Percentiles rank a stretch among this genome's conserved stretches.
Conservation (phyloP, 2,888 invertebrate genomes). For the Andricus curvator region DNA sequence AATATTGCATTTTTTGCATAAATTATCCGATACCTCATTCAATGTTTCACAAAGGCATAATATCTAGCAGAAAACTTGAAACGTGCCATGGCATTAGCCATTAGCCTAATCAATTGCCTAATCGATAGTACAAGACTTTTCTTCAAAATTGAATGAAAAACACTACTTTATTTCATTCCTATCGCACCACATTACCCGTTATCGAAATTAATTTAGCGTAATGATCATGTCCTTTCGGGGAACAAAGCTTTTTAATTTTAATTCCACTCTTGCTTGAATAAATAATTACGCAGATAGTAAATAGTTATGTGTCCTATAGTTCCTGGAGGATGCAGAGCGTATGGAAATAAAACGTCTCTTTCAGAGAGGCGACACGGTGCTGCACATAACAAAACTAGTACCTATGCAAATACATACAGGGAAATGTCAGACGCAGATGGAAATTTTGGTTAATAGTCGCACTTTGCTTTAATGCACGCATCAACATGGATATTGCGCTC, state of each 20-base stretch:
- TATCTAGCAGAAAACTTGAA: not conserved
- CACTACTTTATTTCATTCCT: not conserved
- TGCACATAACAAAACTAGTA: constrained; percentile 52
- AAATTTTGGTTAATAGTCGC: constrained; percentile 56
- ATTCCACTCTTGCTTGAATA: not conserved
- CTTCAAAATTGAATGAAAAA: not conserved
- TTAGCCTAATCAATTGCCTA: not conserved
- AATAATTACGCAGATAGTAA: not conserved
- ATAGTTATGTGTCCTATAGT: not conserved
- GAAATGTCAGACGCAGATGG: constrained; percentile 52
- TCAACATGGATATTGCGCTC: constrained; percentile 47
- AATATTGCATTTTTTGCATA: not conserved
- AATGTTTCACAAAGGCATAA: not conserved
- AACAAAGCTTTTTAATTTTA: not conserved
- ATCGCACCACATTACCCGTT: not conserved
- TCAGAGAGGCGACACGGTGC: constrained; percentile 49
- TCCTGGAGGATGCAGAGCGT: not conserved
- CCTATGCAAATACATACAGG: constrained; percentile 51
- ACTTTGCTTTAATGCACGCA: constrained; percentile 52
- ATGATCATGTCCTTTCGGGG: too few relatives aligned
- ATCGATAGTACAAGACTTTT: not conserved
- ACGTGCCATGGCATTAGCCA: not conserved
- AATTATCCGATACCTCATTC: not conserved
- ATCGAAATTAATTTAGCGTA: not conserved
- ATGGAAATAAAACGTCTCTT: constrained; percentile 55